Conservation (phyloP, 1,140 invertebrate species). For the Drosophila watanabei region DNA sequence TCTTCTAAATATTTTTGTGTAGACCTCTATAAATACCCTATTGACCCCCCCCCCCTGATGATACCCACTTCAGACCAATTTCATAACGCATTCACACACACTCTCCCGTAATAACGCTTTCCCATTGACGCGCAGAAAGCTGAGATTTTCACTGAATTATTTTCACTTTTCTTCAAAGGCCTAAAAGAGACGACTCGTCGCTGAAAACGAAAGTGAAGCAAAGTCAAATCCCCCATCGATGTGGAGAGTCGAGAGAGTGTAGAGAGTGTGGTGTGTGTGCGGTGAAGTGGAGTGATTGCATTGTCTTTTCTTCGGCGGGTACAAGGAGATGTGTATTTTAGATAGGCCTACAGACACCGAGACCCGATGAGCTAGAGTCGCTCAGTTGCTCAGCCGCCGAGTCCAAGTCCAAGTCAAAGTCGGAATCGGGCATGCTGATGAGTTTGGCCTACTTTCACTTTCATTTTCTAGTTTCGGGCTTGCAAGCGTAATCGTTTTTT, state of each 20-base stretch:
- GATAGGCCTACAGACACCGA: slow-evolving; percentile 53
- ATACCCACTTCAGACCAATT: slow-evolving; percentile 12
- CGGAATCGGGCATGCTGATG: slow-evolving; percentile 68
- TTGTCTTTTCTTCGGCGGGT: slow-evolving; percentile 35
- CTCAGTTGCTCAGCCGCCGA: not conserved
- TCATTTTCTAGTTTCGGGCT: slow-evolving; percentile 68
- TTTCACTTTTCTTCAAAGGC: slow-evolving; percentile 62
- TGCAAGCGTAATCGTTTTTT: slow-evolving; percentile 51
- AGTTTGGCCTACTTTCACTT: slow-evolving; percentile 83
- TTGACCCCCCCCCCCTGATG: not conserved
- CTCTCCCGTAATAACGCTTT: slow-evolving; percentile 23
- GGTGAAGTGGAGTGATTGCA: slow-evolving; percentile 28
- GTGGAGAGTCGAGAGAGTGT: not conserved
- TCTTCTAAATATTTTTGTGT: not conserved
- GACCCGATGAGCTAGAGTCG: slow-evolving; percentile 42
- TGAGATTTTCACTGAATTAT: slow-evolving; percentile 55
- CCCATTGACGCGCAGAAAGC: slow-evolving; percentile 28
- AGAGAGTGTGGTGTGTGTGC: not conserved
- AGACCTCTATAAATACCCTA: not conserved
- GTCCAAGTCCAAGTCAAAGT: slow-evolving; percentile 38
- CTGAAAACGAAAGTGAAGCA: slow-evolving; percentile 64
- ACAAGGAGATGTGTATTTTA: slow-evolving; percentile 35
- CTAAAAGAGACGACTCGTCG: slow-evolving; percentile 14
- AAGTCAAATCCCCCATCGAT: slow-evolving; percentile 41
- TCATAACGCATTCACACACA: slow-evolving; percentile 31